Base-by-base conservation (phyloP, 2,888 invertebrate genomes). In the Mythimna loreyi region DNA sequence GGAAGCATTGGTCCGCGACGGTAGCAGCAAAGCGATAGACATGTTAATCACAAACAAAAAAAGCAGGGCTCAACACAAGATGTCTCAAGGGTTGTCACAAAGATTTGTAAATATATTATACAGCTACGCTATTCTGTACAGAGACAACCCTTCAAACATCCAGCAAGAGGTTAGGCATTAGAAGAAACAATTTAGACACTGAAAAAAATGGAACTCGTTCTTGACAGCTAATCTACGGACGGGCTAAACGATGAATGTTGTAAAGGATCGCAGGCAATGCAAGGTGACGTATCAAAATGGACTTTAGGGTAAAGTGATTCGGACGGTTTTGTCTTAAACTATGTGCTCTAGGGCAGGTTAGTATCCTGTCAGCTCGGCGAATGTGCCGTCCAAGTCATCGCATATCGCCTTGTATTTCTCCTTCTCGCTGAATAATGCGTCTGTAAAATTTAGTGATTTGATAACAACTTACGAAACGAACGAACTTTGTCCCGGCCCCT, bases 371-470 rank as follows among this genome's bases (percentile, higher is more conserved):
- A 99, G 97, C 97, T 99, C 99, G 94, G 98, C 98, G 97, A 98
- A 99, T 96, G 99, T 99, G 96, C 98, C 97, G 97, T 99, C 99
- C 97, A 99, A 97, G 97, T 99, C 99, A 97, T 99, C 99, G 97
- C 98, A 98, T 97, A 99, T 99, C 96, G 98, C 97, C 98, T 99
- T 99, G 98, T 99, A 98, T 97, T 98, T 98, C 97, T 98, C 98
- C 97, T 98, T 98, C 96, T 97, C 97, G 96, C 96, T 97, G 96
- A 97, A 97, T 96, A 98, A 97, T 92, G 97, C 96, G 97, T 98
- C 98, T 98, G 97, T 86, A 97, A 97, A 93, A 93, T 90, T 87
- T 89, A 80, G 93, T 93, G 87, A 92, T 90, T 91, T 87, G 89
- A 91, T 92, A 93, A 90, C 88, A 89, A 87, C 82, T 85, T 86